These are phyloP conservation scores for Sebastes diaconus DNA, from an alignment of 2,797 vertebrate genomes.

Conservation along the genomic window DNA sequence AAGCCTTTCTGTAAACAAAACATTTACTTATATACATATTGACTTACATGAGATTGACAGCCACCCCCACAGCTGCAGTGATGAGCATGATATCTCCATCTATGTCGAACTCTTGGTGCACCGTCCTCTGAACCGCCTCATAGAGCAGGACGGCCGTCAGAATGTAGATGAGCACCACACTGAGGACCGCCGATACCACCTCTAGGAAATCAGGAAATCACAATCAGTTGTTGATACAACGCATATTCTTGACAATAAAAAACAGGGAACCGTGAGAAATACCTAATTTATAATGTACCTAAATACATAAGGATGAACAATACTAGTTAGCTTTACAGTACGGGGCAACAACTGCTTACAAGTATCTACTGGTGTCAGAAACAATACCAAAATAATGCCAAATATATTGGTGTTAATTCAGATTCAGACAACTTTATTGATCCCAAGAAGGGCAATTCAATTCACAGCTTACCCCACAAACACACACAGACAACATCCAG, in stretches of 20 bases:
- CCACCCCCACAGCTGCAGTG: slow-evolving; percentile 95
- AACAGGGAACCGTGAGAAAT: not conserved
- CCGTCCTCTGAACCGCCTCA: slow-evolving; percentile 94
- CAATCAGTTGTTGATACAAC: slow-evolving; percentile 7
- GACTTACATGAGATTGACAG: slow-evolving; percentile 95
- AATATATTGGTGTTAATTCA: not conserved
- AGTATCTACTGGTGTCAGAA: not conserved
- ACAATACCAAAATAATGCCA: not conserved
- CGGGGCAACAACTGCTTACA: not conserved
- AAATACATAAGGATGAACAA: not conserved
- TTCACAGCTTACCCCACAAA: too few species aligned
- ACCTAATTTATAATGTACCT: not conserved
- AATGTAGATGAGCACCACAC: slow-evolving; percentile 93
- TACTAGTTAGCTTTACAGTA: not conserved
- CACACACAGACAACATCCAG: too few species aligned
- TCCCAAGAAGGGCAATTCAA: too few species aligned
- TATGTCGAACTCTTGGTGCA: slow-evolving; percentile 93
- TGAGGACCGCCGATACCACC: slow-evolving; percentile 93
- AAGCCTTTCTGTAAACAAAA: not conserved
- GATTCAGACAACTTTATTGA: too few species aligned
- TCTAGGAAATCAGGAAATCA: slow-evolving; percentile 81
- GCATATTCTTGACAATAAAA: not conserved
- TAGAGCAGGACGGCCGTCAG: slow-evolving; percentile 92
- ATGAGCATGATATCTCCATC: slow-evolving; percentile 98
- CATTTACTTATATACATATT: too few species aligned